Evolutionary conservation across 1,140 invertebrate genomes (phyloP), one percentile per base, ranked within the genome.

Genomic region (Amyelois transitella): DNA sequence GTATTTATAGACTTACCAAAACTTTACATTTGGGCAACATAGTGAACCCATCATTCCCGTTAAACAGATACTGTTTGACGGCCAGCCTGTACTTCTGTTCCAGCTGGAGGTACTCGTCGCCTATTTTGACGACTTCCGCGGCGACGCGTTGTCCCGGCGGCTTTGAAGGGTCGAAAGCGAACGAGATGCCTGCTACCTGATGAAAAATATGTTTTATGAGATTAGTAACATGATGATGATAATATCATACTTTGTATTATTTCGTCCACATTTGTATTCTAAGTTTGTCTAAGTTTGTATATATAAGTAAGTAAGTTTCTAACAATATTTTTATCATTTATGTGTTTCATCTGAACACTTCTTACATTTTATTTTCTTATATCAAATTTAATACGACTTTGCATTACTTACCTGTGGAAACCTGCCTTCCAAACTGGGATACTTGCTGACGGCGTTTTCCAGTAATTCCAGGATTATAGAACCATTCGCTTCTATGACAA

Each of bases 31-130:
- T 88, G 67, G 92, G 93, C 51, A 98, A 91, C 85, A 95, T 92
- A 43, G 90, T 92, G 77, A 95, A 98, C 1, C 96, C 96, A 89
- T 98, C 96, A 81, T 95, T 94, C 1, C 96, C 96, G 28, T 86
- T 86, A 59, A 91, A 89, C 55, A 95, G 85, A 77, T 97, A 98
- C 71, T 91, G 92, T 84, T 98, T 98, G 2, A 96, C 94, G 18
- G 93, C 94, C 19, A 97, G 72, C 24, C 92, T 89, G 80, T 98
- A 98, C 28, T 81, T 87, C 83, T 94, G 93, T 21, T 94, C 90
- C 8, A 90, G 73, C 44, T 93, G 91, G 0, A 97, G 74, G 75
- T 94, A 96, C 75, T 97, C 94, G 69, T 96, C 96, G 0, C 95
- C 96, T 24, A 98, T 91, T 69, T 94, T 92, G 0, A 97, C 93